These are phyloP conservation scores for Arge pagana DNA, from an alignment of 2,888 invertebrate genomes.

Conservation along the genomic window DNA sequence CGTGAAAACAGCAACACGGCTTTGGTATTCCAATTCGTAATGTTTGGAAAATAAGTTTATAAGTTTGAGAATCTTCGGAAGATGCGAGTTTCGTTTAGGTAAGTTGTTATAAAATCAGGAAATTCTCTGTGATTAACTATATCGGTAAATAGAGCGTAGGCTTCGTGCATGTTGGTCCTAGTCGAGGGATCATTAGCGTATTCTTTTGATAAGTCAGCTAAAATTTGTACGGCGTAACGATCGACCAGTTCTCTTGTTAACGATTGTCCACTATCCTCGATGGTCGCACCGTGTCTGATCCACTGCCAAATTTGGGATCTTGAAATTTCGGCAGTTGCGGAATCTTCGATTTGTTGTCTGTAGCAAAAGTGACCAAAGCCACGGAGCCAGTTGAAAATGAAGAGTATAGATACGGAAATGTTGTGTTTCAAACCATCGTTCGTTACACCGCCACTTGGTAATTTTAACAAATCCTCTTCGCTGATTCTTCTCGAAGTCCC, in stretches of 20 bases:
- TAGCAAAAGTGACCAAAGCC: constrained; percentile 71
- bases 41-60: too few species aligned
- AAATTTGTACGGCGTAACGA: constrained; percentile 58
- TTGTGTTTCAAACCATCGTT: constrained; percentile 67
- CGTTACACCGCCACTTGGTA: constrained; percentile 69
- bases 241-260: constrained; percentile 62
- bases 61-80: constrained; percentile 63
- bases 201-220: constrained; percentile 42
- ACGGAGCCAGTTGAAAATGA: constrained; percentile 71
- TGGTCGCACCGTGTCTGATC: constrained; percentile 64
- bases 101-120: constrained; percentile 71
- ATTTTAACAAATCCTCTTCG: constrained; percentile 61
- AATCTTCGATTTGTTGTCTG: constrained; percentile 71
- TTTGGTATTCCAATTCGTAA: too few species aligned
- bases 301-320: constrained; percentile 77
- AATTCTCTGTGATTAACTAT: constrained; percentile 64
- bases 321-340: constrained; percentile 77
- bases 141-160: constrained; percentile 63
- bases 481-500: constrained; percentile 55
- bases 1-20: too few species aligned
- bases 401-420: constrained; percentile 68
- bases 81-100: constrained; percentile 66
- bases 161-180: constrained; percentile 32
- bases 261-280: constrained; percentile 62
- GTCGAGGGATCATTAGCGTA: constrained; percentile 25